Conservation (phyloP, 2,888 invertebrate genomes). For the Heteromyza rotundicornis region DNA sequence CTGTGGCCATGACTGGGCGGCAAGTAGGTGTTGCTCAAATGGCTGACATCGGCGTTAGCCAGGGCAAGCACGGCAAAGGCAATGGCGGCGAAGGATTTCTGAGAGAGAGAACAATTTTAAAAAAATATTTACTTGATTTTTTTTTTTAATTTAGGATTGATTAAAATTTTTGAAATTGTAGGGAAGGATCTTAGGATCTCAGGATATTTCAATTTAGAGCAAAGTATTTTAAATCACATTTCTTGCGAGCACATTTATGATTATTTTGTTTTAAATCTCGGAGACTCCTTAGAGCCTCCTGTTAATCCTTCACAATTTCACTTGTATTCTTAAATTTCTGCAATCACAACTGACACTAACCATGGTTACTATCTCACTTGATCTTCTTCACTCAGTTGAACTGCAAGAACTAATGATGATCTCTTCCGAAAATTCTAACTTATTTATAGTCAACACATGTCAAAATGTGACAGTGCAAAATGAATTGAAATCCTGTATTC, state of each 20-base stretch:
- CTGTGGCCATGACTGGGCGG: no score
- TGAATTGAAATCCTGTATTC: constrained; percentile 1
- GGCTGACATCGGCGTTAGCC: constrained; percentile 43
- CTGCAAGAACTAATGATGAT: constrained; percentile 42
- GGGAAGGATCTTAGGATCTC: no score
- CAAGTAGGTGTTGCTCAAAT: constrained; percentile 40
- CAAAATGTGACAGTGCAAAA: not conserved
- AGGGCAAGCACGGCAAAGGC: constrained; percentile 41
- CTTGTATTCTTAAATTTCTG: not conserved
- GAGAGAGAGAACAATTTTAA: not conserved
- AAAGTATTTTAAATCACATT: not conserved
- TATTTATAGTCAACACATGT: constrained; percentile 41
- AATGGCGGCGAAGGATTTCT: constrained; percentile 40
- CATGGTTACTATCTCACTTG: constrained; percentile 32
- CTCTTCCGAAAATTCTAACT: constrained; percentile 27
- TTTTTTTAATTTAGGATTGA: no score
- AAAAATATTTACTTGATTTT: no score
- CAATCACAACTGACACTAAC: constrained; percentile 37
- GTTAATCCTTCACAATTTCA: not conserved
- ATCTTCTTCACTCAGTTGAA: constrained; percentile 33
- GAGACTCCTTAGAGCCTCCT: no score
- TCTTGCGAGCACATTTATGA: no score
- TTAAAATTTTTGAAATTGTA: no score
- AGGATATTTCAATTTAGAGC: no score
- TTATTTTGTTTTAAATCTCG: no score